Conservation (phyloP, 2,888 invertebrate species). For the Macaria liturata region DNA sequence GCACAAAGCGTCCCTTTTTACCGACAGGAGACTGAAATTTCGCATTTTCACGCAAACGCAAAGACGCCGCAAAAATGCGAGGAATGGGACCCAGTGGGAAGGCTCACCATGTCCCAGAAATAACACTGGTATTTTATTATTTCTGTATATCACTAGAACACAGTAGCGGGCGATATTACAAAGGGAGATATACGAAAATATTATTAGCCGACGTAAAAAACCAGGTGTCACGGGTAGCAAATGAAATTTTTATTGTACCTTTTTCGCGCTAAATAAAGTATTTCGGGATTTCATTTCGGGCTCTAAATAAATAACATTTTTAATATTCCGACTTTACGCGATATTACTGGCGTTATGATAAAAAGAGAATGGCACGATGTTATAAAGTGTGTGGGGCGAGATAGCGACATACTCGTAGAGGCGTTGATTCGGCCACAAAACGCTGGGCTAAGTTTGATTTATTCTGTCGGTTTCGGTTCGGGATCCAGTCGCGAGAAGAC, state of each 20-base stretch:
- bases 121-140: constrained; percentile 45
- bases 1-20: constrained; percentile 63
- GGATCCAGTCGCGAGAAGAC: constrained; percentile 64
- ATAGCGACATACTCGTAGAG: neutral
- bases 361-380: constrained; percentile 32
- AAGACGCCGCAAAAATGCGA: constrained; percentile 65
- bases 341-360: constrained; percentile 32
- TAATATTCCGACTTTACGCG: constrained; percentile 35
- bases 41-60: constrained; percentile 55
- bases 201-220: constrained; percentile 32
- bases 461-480: constrained; percentile 47
- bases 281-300: constrained; percentile 35
- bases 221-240: constrained; percentile 34
- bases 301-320: constrained; percentile 33
- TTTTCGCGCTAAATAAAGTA: constrained; percentile 28
- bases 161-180: constrained; percentile 20
- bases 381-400: constrained; percentile 29
- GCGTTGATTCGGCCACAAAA: constrained; percentile 20
- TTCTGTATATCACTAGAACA: constrained; percentile 24
- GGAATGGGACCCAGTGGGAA: constrained; percentile 46
- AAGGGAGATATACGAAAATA: constrained; percentile 24
- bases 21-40: constrained; percentile 55
- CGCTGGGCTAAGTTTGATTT: constrained; percentile 42
- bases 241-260: constrained; percentile 40
- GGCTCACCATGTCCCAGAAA: constrained; percentile 42